These are phyloP conservation scores for Oppia nitens DNA, from an alignment of 1,140 invertebrate genomes.

Conservation along the genomic window DNA sequence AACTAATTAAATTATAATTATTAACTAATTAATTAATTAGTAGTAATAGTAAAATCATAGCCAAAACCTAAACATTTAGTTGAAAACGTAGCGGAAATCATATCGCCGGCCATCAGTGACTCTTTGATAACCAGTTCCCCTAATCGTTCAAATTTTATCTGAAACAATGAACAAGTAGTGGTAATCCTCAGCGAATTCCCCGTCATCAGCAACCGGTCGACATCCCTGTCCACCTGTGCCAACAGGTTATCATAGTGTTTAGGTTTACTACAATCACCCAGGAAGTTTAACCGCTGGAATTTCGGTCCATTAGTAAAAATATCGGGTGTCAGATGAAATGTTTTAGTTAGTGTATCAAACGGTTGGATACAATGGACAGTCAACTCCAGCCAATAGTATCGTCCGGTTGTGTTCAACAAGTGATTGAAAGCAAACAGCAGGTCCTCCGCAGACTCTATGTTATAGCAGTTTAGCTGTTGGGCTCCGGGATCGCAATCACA, in stretches of 20 bases:
- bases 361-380: constrained; percentile 7
- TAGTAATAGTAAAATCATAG: too few species aligned
- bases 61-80: constrained; percentile 6
- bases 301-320: constrained; percentile 9
- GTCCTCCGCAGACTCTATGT: constrained; percentile 1
- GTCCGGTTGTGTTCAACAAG: constrained; percentile 4
- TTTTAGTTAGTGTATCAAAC: not conserved
- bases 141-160: constrained; percentile 6
- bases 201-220: not conserved
- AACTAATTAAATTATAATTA: too few species aligned
- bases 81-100: constrained; percentile 10
- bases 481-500: constrained; percentile 4
- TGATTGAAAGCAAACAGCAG: constrained; percentile 5
- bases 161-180: constrained; percentile 8
- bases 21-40: too few species aligned
- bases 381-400: not conserved
- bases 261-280: constrained; percentile 10
- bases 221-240: constrained; percentile 6
- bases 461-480: not conserved
- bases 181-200: constrained; percentile 7
- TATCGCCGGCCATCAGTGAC: constrained; percentile 7
- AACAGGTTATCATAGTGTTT: constrained; percentile 12
- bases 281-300: constrained; percentile 5
- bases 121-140: constrained; percentile 1
- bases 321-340: constrained; percentile 9